Evolutionary conservation across 2,797 vertebrate genomes (phyloP).

Genomic region (Mus minutoides): DNA sequence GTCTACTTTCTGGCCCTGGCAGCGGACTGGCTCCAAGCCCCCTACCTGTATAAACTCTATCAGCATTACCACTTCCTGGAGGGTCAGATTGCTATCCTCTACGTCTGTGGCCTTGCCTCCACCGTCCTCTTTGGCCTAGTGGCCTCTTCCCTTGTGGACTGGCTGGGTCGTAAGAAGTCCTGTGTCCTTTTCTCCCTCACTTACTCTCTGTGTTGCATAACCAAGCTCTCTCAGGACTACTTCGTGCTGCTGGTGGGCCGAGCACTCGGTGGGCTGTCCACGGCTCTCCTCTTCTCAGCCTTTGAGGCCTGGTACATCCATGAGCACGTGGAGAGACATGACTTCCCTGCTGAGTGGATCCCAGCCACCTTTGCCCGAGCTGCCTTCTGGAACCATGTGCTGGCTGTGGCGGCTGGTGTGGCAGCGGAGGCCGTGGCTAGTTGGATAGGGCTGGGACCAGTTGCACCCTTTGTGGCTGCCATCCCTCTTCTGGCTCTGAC

Average conservation of each 20-base stretch:
- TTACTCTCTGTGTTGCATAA: constrained; percentile 93
- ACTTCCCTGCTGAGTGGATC: constrained; percentile 96
- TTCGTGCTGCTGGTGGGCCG: constrained; percentile 94
- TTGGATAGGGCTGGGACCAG: constrained; percentile 94
- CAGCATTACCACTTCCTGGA: constrained; percentile 96
- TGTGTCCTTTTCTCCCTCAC: constrained; percentile 94
- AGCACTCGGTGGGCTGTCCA: constrained; percentile 94
- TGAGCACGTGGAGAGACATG: constrained; percentile 91
- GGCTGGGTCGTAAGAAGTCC: constrained; percentile 90
- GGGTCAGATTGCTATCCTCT: constrained; percentile 95
- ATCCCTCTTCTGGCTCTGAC: constrained; percentile 91
- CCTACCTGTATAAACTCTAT: constrained; percentile 97
- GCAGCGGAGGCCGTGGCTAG: constrained; percentile 92
- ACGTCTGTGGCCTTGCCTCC: constrained; percentile 94
- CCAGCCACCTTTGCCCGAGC: constrained; percentile 92
- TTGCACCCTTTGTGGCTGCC: constrained; percentile 94
- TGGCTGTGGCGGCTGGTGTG: constrained; percentile 93
- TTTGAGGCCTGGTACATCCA: constrained; percentile 96
- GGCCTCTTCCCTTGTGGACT: constrained; percentile 92
- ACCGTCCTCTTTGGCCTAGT: constrained; percentile 93
- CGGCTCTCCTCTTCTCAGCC: constrained; percentile 92
- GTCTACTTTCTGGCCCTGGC: constrained; percentile 94
- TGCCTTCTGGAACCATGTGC: constrained; percentile 93
- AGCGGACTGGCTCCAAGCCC: constrained; percentile 96
- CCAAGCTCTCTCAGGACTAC: constrained; percentile 95